Evolutionary conservation across 2,888 invertebrate genomes (phyloP), one percentile per base, ranked within the genome.

Genomic region (Hesperia comma): DNA sequence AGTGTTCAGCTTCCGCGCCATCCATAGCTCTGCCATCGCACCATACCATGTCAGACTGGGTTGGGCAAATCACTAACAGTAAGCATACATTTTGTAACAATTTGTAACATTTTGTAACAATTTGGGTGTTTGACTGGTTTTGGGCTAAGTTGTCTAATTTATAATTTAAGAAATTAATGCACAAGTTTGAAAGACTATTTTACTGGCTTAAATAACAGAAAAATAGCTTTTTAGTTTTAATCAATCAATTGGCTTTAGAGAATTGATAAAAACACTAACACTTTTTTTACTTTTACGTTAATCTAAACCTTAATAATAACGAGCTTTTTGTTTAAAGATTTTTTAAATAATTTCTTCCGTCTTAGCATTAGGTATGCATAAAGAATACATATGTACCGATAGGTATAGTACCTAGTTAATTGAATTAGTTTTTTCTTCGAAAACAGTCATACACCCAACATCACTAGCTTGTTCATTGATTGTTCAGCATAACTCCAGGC

Each of bases 21-120:
- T 93, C 94, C 68, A 91, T 93, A 77, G 93, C 92, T 66, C 88
- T 92, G 73, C 92, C 92, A 69, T 93, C 92, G 74, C 93, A 93
- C 79, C 93, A 93, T 79, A 92, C 89, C 79, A 92, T 96, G 77
- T 96, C 96, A 54, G 97, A 97, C 87, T 97, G 97, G 96, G 95
- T 96, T 88, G 97, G 97, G 69, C 95, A 97, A 71, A 97, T 97
- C 54, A 97, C 97, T 76, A 98, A 98, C 86, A 97, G 97, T 93
- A 93, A 92, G 87, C 79, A 81, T 78, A 71, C 69, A 74, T 77
- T 75, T 70, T 74, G 73, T 67, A 66, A 56, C 41, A 37, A 17
- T 21, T 61, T 58, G 37, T n/a, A n/a, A 71, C 69, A 74, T 77
- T 75, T 70, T 74, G 73, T 67, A 66, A 56, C 41, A 37, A 17